Base-by-base conservation (phyloP, 2,113 vertebrate genomes). In the Notarius quadriscutis region DNA sequence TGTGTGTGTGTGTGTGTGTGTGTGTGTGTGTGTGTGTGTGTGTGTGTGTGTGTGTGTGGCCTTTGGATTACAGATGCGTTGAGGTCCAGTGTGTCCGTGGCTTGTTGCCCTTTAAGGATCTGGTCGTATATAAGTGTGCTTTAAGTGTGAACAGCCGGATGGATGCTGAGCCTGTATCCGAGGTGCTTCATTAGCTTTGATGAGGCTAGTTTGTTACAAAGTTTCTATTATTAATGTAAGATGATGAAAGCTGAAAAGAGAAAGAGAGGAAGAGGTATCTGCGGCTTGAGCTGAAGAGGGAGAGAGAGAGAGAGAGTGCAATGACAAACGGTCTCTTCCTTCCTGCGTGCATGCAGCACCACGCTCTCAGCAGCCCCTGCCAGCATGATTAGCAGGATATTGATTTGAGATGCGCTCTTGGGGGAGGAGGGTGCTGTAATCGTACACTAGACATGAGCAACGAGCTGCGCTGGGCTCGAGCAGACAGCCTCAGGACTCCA, bases 301-400 rank as follows among this genome's bases (percentile, higher is more conserved):
- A 63, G 18, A 55, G 65, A 58, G 84, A 86, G 88, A 86, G 78
- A 94, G 95, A 94, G 91, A 91, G 93, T 50, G 93, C 95, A 92
- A 93, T 96, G 96, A 97, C 95, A 96, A 96, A 96, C 95, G 91
- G 94, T 91, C 94, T 95, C 93, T 97, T 96, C 96, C 95, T 96
- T 96, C 96, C 95, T 96, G 96, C 93, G 86, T 90, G 91, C 92
- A 93, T 95, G 93, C 94, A 93, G 89, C 93, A 94, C 92, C 93
- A 94, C 94, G 94, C 95, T 94, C 93, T 95, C 93, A 95, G 95
- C 94, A 94, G 93, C 94, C 92, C 57, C 91, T 93, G 94, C 93
- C 93, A 90, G 94, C 90, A 83, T 97, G 96, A 96, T 96, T 96
- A 96, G 96, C 95, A 94, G 93, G 84, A 93, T 97, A 97, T 98